A percentile compares a stretch with the other conserved stretches of the same genome.
Conservation (phyloP, 2,888 invertebrate genomes). For the Bhutanitis thaidina region DNA sequence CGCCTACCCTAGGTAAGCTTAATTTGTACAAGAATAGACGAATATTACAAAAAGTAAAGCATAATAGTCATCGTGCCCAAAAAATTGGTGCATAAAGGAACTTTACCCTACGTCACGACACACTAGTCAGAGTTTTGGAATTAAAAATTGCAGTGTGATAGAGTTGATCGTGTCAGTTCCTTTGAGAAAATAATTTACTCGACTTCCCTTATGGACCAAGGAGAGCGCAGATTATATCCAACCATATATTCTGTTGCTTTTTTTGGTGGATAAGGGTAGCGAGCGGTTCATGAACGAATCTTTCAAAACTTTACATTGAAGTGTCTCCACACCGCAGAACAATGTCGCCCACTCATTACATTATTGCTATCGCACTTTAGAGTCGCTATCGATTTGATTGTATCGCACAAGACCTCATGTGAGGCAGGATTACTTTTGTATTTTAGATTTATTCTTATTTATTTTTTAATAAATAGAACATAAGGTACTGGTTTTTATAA, state of each 20-base stretch:
- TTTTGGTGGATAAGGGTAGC: conserved; percentile 38
- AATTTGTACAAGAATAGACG: conserved; percentile 18
- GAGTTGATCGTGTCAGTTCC: conserved; percentile 38
- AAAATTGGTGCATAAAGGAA: conserved; percentile 27
- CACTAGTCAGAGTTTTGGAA: conserved; percentile 69
- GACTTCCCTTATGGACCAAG: conserved; percentile 38
- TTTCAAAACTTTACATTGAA: neutral
- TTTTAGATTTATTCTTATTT: too few species aligned
- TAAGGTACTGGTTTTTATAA: too few species aligned
- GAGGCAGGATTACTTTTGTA: too few species aligned
- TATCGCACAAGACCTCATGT: neutral
- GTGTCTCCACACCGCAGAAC: conserved; percentile 20
- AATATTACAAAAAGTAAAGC: conserved; percentile 2
- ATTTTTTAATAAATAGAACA: too few species aligned
- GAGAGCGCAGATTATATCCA: conserved; percentile 30
- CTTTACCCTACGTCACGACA: conserved; percentile 35
- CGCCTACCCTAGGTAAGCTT: conserved; percentile 8
- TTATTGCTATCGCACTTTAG: neutral
- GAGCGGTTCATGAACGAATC: conserved; percentile 21
- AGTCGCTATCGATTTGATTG: conserved; percentile 1
- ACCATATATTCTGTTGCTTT: conserved; percentile 28
- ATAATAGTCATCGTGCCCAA: conserved; percentile 7
- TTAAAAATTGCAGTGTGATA: conserved; percentile 66
- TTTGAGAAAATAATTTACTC: conserved; percentile 34
- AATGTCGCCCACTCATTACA: conserved; percentile 8